Conservation (phyloP, 1,140 invertebrate genomes). For the Drepana arcuata region DNA sequence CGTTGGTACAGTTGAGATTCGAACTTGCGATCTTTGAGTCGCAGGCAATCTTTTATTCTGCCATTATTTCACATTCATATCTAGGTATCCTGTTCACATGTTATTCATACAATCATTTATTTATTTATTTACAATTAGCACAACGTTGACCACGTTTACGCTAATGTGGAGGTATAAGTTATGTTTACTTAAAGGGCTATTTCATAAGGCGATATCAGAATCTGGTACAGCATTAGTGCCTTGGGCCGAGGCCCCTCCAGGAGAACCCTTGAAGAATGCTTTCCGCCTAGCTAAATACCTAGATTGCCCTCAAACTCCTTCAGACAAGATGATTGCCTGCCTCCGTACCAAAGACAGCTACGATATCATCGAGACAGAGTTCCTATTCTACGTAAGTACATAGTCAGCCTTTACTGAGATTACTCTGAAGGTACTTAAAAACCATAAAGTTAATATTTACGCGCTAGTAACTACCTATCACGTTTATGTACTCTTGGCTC, state of each 20-base stretch:
- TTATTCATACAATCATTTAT: too few relatives aligned
- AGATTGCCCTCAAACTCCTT: conserved; percentile 71
- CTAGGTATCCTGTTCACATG: too few relatives aligned
- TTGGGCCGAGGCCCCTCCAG: conserved; percentile 81
- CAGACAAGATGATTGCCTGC: conserved; percentile 73
- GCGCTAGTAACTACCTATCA: too few relatives aligned
- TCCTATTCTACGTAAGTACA: conserved; percentile 74
- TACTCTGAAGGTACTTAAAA: too few relatives aligned
- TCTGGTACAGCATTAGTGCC: conserved; percentile 84
- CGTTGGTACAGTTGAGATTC: too few relatives aligned
- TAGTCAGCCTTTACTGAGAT: too few relatives aligned
- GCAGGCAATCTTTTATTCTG: too few relatives aligned
- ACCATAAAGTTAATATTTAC: too few relatives aligned
- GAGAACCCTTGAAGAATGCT: conserved; percentile 75
- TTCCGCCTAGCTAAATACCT: conserved; percentile 75
- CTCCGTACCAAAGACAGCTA: conserved; percentile 72
- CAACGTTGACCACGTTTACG: not conserved
- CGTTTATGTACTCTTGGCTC: too few relatives aligned
- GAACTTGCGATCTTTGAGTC: too few relatives aligned
- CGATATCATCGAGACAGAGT: conserved; percentile 76
- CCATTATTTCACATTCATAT: too few relatives aligned
- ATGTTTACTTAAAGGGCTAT: conserved; percentile 73
- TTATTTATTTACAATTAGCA: too few relatives aligned
- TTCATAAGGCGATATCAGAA: conserved; percentile 82
- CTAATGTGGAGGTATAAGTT: not conserved